phyloP scores from a whole-genome alignment of 2,888 invertebrate genomes.

The Xestia c-nigrum region DNA sequence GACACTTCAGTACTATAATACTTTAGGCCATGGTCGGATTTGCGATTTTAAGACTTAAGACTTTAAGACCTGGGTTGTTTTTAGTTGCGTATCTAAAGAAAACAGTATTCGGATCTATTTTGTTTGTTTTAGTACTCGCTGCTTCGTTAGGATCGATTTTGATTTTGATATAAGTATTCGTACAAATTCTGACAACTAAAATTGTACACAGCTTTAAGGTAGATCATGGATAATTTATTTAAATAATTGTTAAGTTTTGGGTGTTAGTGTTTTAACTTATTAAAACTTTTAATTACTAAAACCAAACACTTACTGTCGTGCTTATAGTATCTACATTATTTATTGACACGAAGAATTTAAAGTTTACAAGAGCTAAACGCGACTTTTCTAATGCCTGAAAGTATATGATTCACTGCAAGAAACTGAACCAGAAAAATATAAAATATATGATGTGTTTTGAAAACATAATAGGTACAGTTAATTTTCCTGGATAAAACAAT shows the following conservation, averaged over 20 bases:
- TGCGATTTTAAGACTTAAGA: conserved; percentile 60
- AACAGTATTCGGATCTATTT: conserved; percentile 32
- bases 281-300: conserved; percentile 1
- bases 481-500: too few species aligned
- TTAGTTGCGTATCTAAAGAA: conserved; percentile 24
- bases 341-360: not conserved
- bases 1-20: conserved; percentile 67
- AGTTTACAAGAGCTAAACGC: too few species aligned
- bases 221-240: too few species aligned
- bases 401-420: too few species aligned
- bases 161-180: not conserved
- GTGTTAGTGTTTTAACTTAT: not conserved
- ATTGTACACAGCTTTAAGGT: not conserved
- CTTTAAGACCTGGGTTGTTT: conserved; percentile 29
- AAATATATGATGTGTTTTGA: too few species aligned
- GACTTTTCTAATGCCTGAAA: too few species aligned
- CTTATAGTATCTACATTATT: not conserved
- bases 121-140: conserved; percentile 32
- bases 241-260: not conserved
- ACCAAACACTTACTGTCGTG: too few species aligned
- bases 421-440: too few species aligned
- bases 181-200: not conserved
- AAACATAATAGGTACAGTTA: too few species aligned
- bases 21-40: conserved; percentile 65
- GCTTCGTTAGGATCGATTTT: not conserved